Evolutionary conservation across 1,140 invertebrate genomes (phyloP).

Genomic region (Fopius arisanus): DNA sequence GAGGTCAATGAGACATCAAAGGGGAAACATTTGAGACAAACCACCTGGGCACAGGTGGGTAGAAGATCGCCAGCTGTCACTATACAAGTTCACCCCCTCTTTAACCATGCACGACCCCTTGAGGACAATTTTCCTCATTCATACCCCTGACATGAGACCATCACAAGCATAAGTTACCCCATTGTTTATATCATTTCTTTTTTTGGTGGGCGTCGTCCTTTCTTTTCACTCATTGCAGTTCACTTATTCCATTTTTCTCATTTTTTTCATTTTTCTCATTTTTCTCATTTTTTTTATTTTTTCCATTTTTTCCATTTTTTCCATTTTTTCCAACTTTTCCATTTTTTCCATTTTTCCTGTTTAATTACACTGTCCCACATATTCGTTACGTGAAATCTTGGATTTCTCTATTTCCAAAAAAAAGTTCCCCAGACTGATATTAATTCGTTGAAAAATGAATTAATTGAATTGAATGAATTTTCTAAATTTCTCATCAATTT

Average conservation of each 20-base stretch:
- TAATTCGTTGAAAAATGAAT: too few relatives aligned
- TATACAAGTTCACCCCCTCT: background rate
- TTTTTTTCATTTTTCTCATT: background rate
- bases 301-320: background rate
- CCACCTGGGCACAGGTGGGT: constrained; percentile 25
- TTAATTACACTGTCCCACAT: too few relatives aligned
- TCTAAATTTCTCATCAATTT: too few relatives aligned
- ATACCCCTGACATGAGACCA: background rate
- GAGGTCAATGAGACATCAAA: constrained; percentile 3
- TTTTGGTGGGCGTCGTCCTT: background rate
- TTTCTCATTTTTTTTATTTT: background rate
- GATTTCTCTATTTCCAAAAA: too few relatives aligned
- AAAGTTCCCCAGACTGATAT: too few relatives aligned
- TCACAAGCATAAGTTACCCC: background rate
- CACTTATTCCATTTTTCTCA: background rate
- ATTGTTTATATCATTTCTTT: background rate
- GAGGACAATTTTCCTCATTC: constrained; percentile 1
- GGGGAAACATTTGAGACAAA: background rate
- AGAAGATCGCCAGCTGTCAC: constrained; percentile 22
- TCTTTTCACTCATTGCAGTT: too few relatives aligned
- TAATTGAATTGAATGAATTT: too few relatives aligned
- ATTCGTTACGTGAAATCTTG: too few relatives aligned
- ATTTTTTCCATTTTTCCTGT: too few relatives aligned
- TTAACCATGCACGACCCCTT: background rate
- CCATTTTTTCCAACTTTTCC: too few relatives aligned